These are phyloP conservation scores for Drosophila pseudotakahashii DNA, from an alignment of 2,888 invertebrate genomes.

Conservation along the genomic window DNA sequence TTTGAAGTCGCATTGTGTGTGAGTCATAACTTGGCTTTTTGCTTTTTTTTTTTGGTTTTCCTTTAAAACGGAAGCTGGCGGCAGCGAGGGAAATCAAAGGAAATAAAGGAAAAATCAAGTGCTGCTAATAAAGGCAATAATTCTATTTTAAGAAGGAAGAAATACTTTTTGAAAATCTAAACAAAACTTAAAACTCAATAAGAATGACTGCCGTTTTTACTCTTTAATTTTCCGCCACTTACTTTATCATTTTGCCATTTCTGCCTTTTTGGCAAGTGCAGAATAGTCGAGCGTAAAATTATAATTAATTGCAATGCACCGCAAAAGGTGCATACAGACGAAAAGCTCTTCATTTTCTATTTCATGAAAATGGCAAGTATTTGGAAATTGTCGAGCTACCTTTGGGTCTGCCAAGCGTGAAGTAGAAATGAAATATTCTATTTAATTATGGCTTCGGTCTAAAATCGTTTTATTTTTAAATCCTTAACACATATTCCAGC, in stretches of 20 bases:
- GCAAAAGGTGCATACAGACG: slow-evolving; percentile 43
- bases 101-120: slow-evolving; percentile 9
- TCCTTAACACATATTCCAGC: background rate
- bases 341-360: slow-evolving; percentile 28
- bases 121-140: slow-evolving; percentile 1
- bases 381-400: slow-evolving; percentile 7
- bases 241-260: background rate
- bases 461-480: background rate
- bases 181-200: too few species aligned
- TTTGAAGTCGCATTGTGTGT: slow-evolving; percentile 55
- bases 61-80: slow-evolving; percentile 1
- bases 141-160: background rate
- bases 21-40: slow-evolving; percentile 52
- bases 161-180: too few species aligned
- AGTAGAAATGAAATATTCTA: background rate
- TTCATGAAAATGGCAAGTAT: slow-evolving; percentile 3
- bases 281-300: slow-evolving; percentile 75
- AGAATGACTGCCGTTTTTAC: too few species aligned
- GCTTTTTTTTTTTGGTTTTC: slow-evolving; percentile 7
- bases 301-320: slow-evolving; percentile 72
- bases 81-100: slow-evolving; percentile 9
- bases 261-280: slow-evolving; percentile 52
- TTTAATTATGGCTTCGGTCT: background rate
- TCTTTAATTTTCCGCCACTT: slow-evolving; percentile 35
- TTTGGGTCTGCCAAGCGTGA: background rate